Conservation (phyloP, 2,888 invertebrate genomes). For the Synergus japonicus region DNA sequence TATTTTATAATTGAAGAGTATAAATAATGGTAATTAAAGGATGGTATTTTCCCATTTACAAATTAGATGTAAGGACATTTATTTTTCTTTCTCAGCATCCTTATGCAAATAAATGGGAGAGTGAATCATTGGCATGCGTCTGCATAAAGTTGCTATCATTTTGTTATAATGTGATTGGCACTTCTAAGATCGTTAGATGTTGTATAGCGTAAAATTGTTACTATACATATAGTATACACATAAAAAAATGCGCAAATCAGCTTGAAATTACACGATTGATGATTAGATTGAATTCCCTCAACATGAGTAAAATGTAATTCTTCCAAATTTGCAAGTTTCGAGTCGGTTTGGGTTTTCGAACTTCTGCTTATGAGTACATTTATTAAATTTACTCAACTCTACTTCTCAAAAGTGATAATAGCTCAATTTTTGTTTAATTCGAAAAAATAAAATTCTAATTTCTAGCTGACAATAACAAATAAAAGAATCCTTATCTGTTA, state of each 20-base stretch:
- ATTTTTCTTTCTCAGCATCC: not conserved
- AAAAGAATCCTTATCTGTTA: constrained; percentile 27
- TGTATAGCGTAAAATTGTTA: not conserved
- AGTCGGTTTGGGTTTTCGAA: not conserved
- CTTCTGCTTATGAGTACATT: not conserved
- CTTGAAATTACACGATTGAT: constrained; percentile 12
- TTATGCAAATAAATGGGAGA: constrained; percentile 29
- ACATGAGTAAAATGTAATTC: not conserved
- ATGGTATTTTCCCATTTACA: not conserved
- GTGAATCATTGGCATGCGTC: constrained; percentile 38
- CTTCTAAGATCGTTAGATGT: constrained; percentile 23
- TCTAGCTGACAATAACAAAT: not conserved
- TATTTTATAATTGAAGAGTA: not conserved
- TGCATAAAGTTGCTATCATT: constrained; percentile 26
- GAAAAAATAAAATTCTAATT: not conserved
- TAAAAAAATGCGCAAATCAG: constrained; percentile 23
- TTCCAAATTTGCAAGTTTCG: not conserved
- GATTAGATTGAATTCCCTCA: not conserved
- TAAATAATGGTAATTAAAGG: not conserved
- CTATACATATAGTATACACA: not conserved
- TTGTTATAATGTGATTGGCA: constrained; percentile 31
- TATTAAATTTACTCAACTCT: not conserved
- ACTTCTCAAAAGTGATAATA: not conserved
- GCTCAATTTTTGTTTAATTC: not conserved
- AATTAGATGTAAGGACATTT: not conserved